Base-by-base conservation (phyloP, 2,797 vertebrate species). In the Eulemur mongoz region DNA sequence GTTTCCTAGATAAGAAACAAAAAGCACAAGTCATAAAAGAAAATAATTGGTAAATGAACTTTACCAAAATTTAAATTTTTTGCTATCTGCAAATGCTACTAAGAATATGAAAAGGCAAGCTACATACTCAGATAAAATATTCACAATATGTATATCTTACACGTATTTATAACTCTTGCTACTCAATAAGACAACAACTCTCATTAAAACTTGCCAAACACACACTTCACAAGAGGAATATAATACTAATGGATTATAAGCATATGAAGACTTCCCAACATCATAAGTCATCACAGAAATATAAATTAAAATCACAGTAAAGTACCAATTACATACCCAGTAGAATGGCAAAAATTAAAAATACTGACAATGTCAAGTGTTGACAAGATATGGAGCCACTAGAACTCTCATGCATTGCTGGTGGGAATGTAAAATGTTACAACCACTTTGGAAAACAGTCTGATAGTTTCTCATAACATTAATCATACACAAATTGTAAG, bases 121-220 rank as follows among this genome's bases (percentile, higher is more conserved):
- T 79, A 67, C 20, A 91, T 4, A 65, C 27, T 67, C 72, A 13
- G 10, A 73, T 52, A 79, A 87, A 43, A 84, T 43, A 84, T 48
- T 84, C 65, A 73, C 12, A 35, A 15, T 52, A 83, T 35, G 13
- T 38, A 38, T n/a, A 50, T 27, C 22, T 86, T 20, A 67, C 27
- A 92, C 48, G 52, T 83, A 84, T 40, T 72, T 32, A 43, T 45
- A 79, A 83, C 12, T 50, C 22, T 88, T 52, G 9, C 40, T 79
- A 61, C 23, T 88, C 67, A 88, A 2, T 67, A 70, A 76, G 18
- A 91, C 35, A 90, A 57, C 9, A 63, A 54, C 25, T 3, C 38
- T 45, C 43, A 45, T 45, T 57, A 75, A 94, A 96, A 93, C n/a
- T 91, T 93, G n/a, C 38, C 76, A 87, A 82, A 57, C n/a, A 61